Evolutionary conservation across 1,140 invertebrate genomes (phyloP).

Genomic region (Homalodisca vitripennis): DNA sequence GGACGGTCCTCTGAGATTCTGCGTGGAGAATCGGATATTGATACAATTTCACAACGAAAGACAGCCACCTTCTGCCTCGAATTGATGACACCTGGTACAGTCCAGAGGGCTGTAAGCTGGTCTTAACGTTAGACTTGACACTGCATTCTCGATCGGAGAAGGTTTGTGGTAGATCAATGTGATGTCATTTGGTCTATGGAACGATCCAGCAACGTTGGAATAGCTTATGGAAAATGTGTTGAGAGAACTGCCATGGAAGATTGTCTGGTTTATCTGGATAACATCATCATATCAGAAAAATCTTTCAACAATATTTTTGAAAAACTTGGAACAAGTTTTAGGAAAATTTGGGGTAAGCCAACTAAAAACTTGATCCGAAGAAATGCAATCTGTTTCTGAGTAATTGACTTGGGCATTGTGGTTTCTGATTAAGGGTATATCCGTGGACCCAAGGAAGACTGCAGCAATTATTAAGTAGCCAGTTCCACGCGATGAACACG

Average conservation of each 20-base stretch:
- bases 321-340: not conserved
- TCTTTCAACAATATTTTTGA: not conserved
- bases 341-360: not conserved
- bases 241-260: not conserved
- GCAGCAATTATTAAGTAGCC: not conserved
- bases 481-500: not conserved
- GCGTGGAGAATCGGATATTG: conserved; percentile 50
- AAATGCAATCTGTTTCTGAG: conserved; percentile 7
- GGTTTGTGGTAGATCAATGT: conserved; percentile 27
- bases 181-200: not conserved
- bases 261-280: not conserved
- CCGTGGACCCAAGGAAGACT: not conserved
- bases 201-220: not conserved
- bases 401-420: not conserved
- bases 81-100: conserved; percentile 50
- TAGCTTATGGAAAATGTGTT: not conserved
- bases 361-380: conserved; percentile 3
- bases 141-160: not conserved
- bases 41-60: conserved; percentile 49
- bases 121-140: not conserved
- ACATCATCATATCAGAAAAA: too few relatives aligned
- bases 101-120: not conserved
- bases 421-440: conserved; percentile 11
- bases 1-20: conserved; percentile 48
- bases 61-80: conserved; percentile 51